Conservation (phyloP, 92 coral and sea anemone genomes). For the Epizoanthus ramosus region DNA sequence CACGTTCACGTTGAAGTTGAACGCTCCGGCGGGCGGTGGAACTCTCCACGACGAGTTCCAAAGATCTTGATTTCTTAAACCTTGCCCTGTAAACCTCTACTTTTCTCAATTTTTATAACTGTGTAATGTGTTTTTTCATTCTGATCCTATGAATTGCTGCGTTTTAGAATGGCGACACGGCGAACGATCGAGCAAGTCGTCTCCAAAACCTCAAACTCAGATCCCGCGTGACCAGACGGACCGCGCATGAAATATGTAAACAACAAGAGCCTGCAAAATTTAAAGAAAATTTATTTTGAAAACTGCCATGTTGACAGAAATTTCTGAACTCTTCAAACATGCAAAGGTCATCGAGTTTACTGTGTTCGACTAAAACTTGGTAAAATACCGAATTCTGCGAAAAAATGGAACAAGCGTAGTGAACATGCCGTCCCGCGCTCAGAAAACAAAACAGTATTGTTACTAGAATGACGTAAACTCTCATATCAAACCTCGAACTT, state of each 20-base stretch:
- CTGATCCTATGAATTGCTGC: neutral
- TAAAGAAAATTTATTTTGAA: slow-evolving; percentile 53
- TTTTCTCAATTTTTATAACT: neutral
- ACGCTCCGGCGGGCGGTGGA: slow-evolving; percentile 5
- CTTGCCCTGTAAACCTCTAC: neutral
- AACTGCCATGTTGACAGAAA: slow-evolving; percentile 34
- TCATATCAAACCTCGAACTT: slow-evolving; percentile 8
- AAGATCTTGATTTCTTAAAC: slow-evolving; percentile 5
- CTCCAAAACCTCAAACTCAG: slow-evolving; percentile 44
- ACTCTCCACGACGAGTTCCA: slow-evolving; percentile 8
- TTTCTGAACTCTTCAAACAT: neutral
- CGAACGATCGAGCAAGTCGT: slow-evolving; percentile 7
- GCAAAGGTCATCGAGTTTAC: neutral
- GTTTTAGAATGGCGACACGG: too few relatives aligned
- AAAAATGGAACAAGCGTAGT: neutral
- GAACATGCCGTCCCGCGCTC: slow-evolving; percentile 34
- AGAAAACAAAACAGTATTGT: slow-evolving; percentile 44
- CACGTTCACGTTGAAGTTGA: too few relatives aligned
- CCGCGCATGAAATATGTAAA: slow-evolving; percentile 72
- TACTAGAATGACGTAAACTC: slow-evolving; percentile 14
- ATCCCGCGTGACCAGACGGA: slow-evolving; percentile 69
- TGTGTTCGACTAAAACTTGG: neutral
- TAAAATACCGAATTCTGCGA: neutral
- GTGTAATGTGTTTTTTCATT: neutral
- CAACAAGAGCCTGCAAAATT: slow-evolving; percentile 58